phyloP scores from a whole-genome alignment of 2,113 vertebrate genomes.

The Triplophysa tibetana region DNA sequence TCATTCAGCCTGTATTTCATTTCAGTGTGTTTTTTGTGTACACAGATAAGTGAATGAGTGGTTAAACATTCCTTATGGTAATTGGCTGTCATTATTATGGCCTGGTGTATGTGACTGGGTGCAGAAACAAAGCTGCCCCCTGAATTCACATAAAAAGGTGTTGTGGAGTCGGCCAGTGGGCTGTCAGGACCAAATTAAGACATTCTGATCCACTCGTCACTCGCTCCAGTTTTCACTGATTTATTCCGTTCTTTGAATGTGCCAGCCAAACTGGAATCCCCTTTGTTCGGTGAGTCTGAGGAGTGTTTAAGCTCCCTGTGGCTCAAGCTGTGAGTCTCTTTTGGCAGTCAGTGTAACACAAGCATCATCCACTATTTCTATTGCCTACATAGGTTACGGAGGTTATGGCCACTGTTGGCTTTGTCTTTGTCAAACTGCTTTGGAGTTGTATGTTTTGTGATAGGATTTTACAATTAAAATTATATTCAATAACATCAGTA shows the following conservation, averaged over 20 bases:
- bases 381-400: no score
- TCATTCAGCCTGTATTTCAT: slow-evolving; percentile 54
- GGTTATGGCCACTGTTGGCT: no score
- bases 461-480: no score
- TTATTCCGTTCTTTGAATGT: slow-evolving; percentile 32
- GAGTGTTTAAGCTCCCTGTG: slow-evolving; percentile 1
- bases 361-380: no score
- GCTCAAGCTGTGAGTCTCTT: not conserved
- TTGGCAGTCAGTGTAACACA: not conserved
- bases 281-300: slow-evolving; percentile 37
- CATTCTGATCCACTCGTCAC: slow-evolving; percentile 59
- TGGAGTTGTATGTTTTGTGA: no score
- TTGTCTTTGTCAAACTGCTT: no score
- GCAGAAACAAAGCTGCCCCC: slow-evolving; percentile 61
- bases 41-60: slow-evolving; percentile 63
- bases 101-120: slow-evolving; percentile 47
- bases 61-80: slow-evolving; percentile 59
- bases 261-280: slow-evolving; percentile 17
- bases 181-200: slow-evolving; percentile 69
- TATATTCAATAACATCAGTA: no score
- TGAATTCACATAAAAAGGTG: slow-evolving; percentile 58
- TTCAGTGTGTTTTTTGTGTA: slow-evolving; percentile 61
- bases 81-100: slow-evolving; percentile 62
- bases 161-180: slow-evolving; percentile 61
- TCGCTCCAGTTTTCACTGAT: slow-evolving; percentile 42